Evolutionary conservation across 2,888 invertebrate genomes (phyloP), one percentile per base, ranked within the genome.

Genomic region (Apamea monoglypha): DNA sequence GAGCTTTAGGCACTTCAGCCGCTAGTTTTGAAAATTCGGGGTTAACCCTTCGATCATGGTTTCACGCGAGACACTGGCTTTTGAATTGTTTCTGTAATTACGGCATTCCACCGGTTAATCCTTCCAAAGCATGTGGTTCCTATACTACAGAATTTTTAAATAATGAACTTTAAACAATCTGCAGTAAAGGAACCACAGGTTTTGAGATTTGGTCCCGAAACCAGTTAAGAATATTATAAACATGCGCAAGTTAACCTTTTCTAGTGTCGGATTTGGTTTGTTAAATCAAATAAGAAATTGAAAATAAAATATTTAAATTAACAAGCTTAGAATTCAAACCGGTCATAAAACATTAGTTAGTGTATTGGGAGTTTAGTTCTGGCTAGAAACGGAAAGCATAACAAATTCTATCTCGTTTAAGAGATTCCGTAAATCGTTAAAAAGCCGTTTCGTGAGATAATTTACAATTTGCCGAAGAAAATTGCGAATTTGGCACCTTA

Each of bases 311-410:
- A 81, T 68, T n/a, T 18, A 0, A 44, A 47, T 18, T n/a, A n/a
- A 59, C 25, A 29, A 79, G 16, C 18, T 53, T 50, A 71, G 6
- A 3, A 73, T 81, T 44, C 6, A 16, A 56, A 53, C 69, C 18
- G 21, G 56, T 56, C 47, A 66, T 47, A 68, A 66, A 67, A 61
- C 61, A 76, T 53, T 44, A 32, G 29, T 18, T 44, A 53, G 36
- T 36, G 16, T 18, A 44, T 71, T 40, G 2, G 29, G 14, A 67
- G 47, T 67, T 76, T 66, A 32, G 56, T 73, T 74, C 56, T 40
- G 16, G 36, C 64, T 71, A 67, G 32, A 82, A 86, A 86, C 53
- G 32, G 84, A 86, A 85, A 85, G 83, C 83, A 83, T 83, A 66
- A 68, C 76, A 74, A 86, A 85, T 86, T 64, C 47, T 68, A 77